Evolutionary conservation across 2,888 invertebrate species (phyloP).

Genomic region (Cheilosia variabilis): DNA sequence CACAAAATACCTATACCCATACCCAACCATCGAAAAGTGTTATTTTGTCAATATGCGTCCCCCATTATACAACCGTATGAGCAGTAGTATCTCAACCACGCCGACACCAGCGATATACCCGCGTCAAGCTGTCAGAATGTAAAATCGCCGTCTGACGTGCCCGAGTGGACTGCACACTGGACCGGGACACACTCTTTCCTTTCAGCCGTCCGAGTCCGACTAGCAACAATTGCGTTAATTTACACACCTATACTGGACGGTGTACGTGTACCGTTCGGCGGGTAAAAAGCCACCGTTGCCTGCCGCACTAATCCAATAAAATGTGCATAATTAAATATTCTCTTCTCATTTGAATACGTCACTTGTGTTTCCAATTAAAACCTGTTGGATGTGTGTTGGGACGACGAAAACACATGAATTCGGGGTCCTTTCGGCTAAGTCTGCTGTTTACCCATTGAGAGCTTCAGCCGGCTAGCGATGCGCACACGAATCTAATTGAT

Average conservation of each 20-base stretch:
- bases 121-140: constrained; percentile 73
- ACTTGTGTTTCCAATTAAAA: constrained; percentile 78
- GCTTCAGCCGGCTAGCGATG: constrained; percentile 11
- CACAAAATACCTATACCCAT: not conserved
- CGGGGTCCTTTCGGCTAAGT: constrained; percentile 24
- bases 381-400: constrained; percentile 72
- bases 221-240: constrained; percentile 74
- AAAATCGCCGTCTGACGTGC: constrained; percentile 59
- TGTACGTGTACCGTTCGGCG: constrained; percentile 54
- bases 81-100: constrained; percentile 46
- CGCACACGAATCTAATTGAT: constrained; percentile 66
- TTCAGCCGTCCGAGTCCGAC: constrained; percentile 27
- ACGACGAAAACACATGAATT: constrained; percentile 29
- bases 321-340: constrained; percentile 84
- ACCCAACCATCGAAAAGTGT: constrained; percentile 11
- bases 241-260: constrained; percentile 76
- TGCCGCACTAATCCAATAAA: constrained; percentile 83
- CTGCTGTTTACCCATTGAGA: constrained; percentile 14
- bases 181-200: constrained; percentile 16
- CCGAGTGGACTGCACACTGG: constrained; percentile 12
- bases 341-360: constrained; percentile 83
- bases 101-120: constrained; percentile 57
- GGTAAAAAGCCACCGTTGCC: constrained; percentile 57
- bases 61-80: constrained; percentile 22
- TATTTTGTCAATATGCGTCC: constrained; percentile 55